Conservation (phyloP, 2,888 invertebrate genomes). For the Catocala nupta region DNA sequence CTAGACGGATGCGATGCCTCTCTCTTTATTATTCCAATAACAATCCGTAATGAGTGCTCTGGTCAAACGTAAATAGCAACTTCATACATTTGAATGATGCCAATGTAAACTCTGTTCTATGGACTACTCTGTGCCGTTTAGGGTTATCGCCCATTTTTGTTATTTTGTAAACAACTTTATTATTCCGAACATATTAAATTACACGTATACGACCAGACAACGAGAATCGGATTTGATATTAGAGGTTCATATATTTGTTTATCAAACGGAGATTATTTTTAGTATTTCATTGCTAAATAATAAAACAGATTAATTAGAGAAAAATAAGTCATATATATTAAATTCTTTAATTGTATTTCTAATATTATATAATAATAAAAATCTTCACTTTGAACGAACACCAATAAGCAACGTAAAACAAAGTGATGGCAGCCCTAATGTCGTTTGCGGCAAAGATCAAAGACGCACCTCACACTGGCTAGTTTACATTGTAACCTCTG, state of each 20-base stretch:
- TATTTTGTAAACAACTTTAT: slow-evolving; percentile 21
- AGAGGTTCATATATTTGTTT: not conserved
- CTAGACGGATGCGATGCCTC: slow-evolving; percentile 80
- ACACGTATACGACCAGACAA: not conserved
- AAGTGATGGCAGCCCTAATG: slow-evolving; percentile 65
- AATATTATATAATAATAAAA: too few relatives aligned
- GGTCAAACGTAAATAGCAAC: slow-evolving; percentile 86
- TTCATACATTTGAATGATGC: slow-evolving; percentile 87
- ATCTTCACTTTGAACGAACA: too few relatives aligned
- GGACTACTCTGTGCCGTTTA: slow-evolving; percentile 72
- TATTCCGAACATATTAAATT: slow-evolving; percentile 20
- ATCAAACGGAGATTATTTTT: slow-evolving; percentile 2
- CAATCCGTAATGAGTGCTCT: slow-evolving; percentile 87
- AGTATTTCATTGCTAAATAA: slow-evolving; percentile 3
- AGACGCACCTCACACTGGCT: slow-evolving; percentile 72
- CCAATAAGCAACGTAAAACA: not conserved
- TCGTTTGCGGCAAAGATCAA: slow-evolving; percentile 71
- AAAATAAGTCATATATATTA: too few relatives aligned
- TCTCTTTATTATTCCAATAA: slow-evolving; percentile 87
- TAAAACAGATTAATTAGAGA: not conserved
- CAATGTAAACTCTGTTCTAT: slow-evolving; percentile 82
- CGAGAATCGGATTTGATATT: not conserved
- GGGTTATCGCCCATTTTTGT: slow-evolving; percentile 63
- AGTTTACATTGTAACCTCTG: slow-evolving; percentile 81
- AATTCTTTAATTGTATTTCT: too few relatives aligned